Evolutionary conservation across 2,113 vertebrate species (phyloP).

Genomic region (Malurus melanocephalus): DNA sequence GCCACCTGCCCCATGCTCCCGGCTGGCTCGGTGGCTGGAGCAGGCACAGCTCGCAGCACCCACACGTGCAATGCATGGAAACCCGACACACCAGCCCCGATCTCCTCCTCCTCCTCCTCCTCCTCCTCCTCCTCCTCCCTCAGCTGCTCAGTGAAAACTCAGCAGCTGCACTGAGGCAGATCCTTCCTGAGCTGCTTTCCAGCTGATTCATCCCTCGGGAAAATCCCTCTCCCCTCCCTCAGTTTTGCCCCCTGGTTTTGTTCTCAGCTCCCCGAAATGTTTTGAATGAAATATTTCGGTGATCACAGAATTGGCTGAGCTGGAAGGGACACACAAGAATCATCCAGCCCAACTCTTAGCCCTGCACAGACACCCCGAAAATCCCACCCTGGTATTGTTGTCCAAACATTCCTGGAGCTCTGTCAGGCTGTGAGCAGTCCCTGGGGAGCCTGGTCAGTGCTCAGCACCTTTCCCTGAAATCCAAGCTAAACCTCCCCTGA

Average conservation of each 20-base stretch:
- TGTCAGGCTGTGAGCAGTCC: background rate
- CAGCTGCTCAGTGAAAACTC: background rate
- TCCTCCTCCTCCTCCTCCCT: background rate
- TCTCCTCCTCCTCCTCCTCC: constrained; percentile 11
- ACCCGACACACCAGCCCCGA: constrained; percentile 25
- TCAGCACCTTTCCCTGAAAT: background rate
- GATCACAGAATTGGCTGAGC: rapidly evolving
- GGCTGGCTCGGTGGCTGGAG: background rate
- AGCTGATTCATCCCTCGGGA: background rate
- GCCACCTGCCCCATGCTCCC: constrained; percentile 78
- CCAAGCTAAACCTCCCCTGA: background rate
- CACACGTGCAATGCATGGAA: constrained; percentile 42
- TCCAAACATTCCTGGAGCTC: background rate
- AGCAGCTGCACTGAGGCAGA: background rate
- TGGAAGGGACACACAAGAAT: background rate
- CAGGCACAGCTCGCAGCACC: background rate
- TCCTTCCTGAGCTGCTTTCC: background rate
- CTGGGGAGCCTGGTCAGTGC: background rate
- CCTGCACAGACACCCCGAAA: background rate
- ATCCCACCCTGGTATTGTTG: background rate
- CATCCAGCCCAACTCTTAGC: rapidly evolving
- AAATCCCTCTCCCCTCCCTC: background rate
- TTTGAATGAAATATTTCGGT: rapidly evolving
- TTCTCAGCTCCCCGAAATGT: background rate
- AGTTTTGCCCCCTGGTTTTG: background rate